Evolutionary conservation across 2,888 invertebrate species (phyloP), one percentile per base, ranked within the genome.

Genomic region (Isoperla grammatica): DNA sequence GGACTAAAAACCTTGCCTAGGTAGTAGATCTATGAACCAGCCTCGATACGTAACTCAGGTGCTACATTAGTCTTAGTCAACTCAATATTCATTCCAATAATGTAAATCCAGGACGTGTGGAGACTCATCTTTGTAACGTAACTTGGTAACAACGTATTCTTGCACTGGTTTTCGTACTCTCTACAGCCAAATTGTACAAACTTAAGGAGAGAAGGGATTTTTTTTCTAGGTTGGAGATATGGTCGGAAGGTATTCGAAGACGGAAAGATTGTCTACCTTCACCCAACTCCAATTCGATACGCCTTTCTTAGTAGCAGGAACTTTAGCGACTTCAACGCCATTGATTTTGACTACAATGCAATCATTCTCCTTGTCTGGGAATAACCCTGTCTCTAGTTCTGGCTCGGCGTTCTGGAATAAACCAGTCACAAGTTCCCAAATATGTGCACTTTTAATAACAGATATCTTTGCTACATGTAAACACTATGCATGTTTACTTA

Each of bases 211-310:
- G 2, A 19, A n/a, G 9, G 46, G 46, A 46, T 22, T 5, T 20
- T 29, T n/a, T 29, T 29, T 29, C 29, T 29, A 29, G 46, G 46
- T 46, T 20, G 20, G 22, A 4, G 46, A 22, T 19, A 43, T 20
- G 15, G 19, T 46, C 5, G 46, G n/a, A n/a, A n/a, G n/a, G n/a
- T n/a, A n/a, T n/a, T n/a, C n/a, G 29, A 29, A 29, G n/a, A 20
- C 22, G 46, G 46, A 17, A 4, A 17, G 17, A 39, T 17, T 53
- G 55, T 45, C 62, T 62, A 84, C 84, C 84, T 84, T 84, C 74
- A 84, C 76, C 84, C 84, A 84, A 75, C 80, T 81, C 84, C 84
- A 84, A 77, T 83, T 80, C 71, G 78, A 58, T 57, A 57, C 75
- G 73, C 80, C 75, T 74, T 79, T 80, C 76, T 81, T 81, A 71